Evolutionary conservation across 2,888 invertebrate genomes (phyloP).

Genomic region (Cephus sareptanus): DNA sequence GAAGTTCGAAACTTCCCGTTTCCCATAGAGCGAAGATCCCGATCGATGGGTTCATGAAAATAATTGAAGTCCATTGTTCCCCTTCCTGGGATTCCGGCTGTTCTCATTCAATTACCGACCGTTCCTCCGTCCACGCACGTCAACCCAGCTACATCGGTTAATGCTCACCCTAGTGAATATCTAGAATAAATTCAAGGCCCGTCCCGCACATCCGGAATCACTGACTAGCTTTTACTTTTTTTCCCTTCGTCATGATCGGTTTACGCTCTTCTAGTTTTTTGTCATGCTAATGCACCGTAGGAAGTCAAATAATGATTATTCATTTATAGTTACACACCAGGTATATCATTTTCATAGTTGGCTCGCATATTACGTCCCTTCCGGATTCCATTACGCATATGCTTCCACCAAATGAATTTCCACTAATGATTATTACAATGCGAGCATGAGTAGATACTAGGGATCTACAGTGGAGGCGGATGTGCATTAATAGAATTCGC

Average conservation of each 20-base stretch:
- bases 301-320: neutral
- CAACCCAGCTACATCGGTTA: conserved; percentile 13
- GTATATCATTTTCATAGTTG: neutral
- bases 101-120: conserved; percentile 21
- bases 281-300: conserved; percentile 3
- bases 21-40: neutral
- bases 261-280: neutral
- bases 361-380: neutral
- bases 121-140: neutral
- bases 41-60: neutral
- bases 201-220: conserved; percentile 23
- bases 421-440: neutral
- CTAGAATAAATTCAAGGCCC: conserved; percentile 40
- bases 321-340: neutral
- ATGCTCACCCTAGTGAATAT: conserved; percentile 36
- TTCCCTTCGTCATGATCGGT: neutral
- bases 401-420: neutral
- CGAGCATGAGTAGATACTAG: neutral
- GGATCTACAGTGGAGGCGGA: neutral
- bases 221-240: conserved; percentile 27
- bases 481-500: neutral
- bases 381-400: neutral
- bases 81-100: neutral
- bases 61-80: neutral
- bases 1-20: neutral